Evolutionary conservation across 2,113 vertebrate genomes (phyloP).

Genomic region (Pelodiscus sinensis): DNA sequence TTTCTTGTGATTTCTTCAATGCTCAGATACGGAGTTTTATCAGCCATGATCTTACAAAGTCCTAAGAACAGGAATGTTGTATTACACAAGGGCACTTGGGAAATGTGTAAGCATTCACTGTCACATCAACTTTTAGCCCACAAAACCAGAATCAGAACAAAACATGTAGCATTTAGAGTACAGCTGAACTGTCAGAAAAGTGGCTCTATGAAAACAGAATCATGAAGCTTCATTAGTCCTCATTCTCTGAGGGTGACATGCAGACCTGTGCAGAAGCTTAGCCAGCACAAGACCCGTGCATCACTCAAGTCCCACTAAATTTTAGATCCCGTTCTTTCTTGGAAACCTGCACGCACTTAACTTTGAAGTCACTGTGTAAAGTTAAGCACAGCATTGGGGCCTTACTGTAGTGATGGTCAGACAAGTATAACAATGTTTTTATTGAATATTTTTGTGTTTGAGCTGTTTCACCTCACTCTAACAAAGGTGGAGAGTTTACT

Average conservation of each 20-base stretch:
- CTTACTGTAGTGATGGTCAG: too few species aligned
- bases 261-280: not conserved
- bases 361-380: too few species aligned
- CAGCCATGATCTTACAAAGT: constrained; percentile 83
- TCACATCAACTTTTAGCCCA: not conserved
- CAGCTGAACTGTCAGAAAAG: not conserved
- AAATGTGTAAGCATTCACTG: not conserved
- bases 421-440: too few species aligned
- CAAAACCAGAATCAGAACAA: not conserved
- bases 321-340: too few species aligned
- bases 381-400: too few species aligned
- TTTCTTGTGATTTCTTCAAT: constrained; percentile 81
- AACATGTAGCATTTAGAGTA: not conserved
- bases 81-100: constrained; percentile 25
- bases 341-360: too few species aligned
- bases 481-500: too few species aligned
- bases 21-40: constrained; percentile 80
- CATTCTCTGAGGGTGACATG: not conserved
- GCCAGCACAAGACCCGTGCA: not conserved
- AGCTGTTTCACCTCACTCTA: too few species aligned
- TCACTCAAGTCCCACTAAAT: not conserved
- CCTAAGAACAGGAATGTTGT: constrained; percentile 73
- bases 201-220: not conserved
- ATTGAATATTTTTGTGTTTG: too few species aligned
- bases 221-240: not conserved